Conservation (phyloP, 2,113 vertebrate species). For the Zosterops lateralis region DNA sequence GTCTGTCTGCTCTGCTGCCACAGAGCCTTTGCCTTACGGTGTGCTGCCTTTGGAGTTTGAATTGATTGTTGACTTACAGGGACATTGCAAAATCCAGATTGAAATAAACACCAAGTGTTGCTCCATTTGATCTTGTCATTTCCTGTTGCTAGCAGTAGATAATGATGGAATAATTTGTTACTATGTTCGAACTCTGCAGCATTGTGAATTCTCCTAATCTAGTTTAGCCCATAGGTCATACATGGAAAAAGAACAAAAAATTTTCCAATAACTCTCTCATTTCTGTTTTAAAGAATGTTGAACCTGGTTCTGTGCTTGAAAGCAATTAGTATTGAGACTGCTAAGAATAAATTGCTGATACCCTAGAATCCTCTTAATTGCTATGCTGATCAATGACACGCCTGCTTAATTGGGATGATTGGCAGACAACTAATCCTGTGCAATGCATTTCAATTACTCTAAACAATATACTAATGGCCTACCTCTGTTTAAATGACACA, state of each 20-base stretch:
- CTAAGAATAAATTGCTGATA: slow-evolving; percentile 57
- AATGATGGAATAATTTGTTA: neutral
- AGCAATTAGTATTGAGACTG: slow-evolving; percentile 35
- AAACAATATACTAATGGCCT: slow-evolving; percentile 28
- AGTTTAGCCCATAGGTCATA: neutral
- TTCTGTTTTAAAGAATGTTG: slow-evolving; percentile 7
- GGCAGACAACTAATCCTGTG: slow-evolving; percentile 44
- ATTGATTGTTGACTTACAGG: neutral
- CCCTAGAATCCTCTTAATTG: slow-evolving; percentile 56
- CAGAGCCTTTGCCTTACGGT: neutral
- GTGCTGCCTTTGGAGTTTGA: neutral
- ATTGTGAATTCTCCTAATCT: neutral
- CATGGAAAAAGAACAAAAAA: neutral
- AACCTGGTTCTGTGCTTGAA: slow-evolving; percentile 21
- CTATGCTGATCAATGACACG: slow-evolving; percentile 55
- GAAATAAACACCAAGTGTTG: neutral
- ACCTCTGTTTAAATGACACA: slow-evolving; percentile 33
- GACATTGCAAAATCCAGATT: neutral
- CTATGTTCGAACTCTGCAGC: neutral
- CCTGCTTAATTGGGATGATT: slow-evolving; percentile 64
- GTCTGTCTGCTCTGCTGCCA: neutral
- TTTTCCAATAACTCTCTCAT: neutral
- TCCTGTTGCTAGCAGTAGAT: neutral
- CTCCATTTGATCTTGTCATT: neutral
- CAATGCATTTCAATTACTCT: slow-evolving; percentile 45